Conservation (phyloP, 2,113 vertebrate species). For the Notechis scutatus region DNA sequence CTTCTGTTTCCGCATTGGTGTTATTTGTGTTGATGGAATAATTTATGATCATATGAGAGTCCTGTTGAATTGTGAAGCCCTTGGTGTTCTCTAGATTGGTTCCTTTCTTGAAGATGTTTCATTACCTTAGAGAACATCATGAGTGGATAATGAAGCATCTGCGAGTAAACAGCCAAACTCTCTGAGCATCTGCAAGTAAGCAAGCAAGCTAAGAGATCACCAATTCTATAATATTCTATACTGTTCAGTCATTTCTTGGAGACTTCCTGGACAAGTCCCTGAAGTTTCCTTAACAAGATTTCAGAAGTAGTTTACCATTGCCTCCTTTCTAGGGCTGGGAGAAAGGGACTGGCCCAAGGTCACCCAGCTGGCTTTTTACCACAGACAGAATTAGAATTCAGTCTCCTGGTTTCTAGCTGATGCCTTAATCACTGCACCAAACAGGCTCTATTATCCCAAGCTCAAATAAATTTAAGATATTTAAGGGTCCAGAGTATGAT, state of each 20-base stretch:
- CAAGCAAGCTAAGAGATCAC: not conserved
- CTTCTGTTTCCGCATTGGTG: not conserved
- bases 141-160: not conserved
- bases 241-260: not conserved
- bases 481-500: not conserved
- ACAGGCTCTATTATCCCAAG: not conserved
- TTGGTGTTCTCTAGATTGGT: not conserved
- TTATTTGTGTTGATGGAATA: not conserved
- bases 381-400: not conserved
- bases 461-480: not conserved
- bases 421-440: not conserved
- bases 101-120: not conserved
- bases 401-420: not conserved
- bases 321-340: not conserved
- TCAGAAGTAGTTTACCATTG: not conserved
- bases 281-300: not conserved
- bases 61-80: not conserved
- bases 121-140: not conserved
- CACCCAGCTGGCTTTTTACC: not conserved
- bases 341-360: not conserved
- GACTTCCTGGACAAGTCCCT: not conserved
- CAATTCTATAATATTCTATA: not conserved
- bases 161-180: not conserved
- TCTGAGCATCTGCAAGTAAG: not conserved
- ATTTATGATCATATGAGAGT: not conserved